These are phyloP conservation scores for Homarus americanus DNA, from an alignment of 1,140 invertebrate genomes.

Conservation along the genomic window DNA sequence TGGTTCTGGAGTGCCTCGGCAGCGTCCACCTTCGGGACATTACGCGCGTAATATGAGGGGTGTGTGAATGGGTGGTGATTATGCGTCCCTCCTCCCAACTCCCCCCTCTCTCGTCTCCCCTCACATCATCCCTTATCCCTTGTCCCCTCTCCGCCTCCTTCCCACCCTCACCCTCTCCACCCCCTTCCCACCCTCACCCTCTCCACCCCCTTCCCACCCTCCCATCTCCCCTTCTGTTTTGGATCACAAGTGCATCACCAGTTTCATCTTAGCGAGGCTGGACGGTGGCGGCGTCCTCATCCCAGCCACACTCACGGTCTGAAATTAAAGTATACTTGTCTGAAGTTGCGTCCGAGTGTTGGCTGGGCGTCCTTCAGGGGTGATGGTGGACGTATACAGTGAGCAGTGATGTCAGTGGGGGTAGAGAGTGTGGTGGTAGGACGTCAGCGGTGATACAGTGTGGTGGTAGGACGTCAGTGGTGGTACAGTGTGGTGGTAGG, in stretches of 20 bases:
- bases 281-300: constrained; percentile 1
- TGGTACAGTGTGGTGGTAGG: neutral
- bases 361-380: neutral
- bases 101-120: neutral
- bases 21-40: neutral
- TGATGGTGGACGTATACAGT: neutral
- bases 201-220: too few relatives aligned
- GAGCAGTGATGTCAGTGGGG: neutral
- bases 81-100: neutral
- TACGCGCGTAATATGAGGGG: neutral
- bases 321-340: too few relatives aligned
- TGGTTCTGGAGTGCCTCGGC: neutral
- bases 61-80: constrained; percentile 5
- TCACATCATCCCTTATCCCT: neutral
- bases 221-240: neutral
- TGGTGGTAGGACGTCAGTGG: neutral
- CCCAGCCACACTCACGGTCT: neutral
- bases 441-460: neutral
- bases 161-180: neutral
- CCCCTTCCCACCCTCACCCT: neutral
- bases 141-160: neutral
- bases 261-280: constrained; percentile 17
- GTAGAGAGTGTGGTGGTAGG: neutral
- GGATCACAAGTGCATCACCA: constrained; percentile 43
- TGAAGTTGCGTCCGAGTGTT: too few relatives aligned